Evolutionary conservation across 2,113 vertebrate genomes (phyloP), one percentile per base, ranked within the genome.

Genomic region (Micronisus gabar): DNA sequence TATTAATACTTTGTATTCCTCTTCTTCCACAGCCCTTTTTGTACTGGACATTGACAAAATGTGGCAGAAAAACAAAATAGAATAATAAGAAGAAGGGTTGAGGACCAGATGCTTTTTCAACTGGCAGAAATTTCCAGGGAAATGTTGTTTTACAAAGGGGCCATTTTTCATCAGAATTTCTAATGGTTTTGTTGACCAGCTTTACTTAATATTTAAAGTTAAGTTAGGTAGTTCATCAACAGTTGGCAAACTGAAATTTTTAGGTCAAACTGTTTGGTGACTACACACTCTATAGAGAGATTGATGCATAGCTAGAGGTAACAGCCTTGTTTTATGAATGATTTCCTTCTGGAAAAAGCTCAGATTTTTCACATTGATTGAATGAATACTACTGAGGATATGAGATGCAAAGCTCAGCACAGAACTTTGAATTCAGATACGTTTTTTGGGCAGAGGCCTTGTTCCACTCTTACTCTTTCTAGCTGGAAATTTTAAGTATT

Each of bases 301-400:
- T 63, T 89, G 65, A 95, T 95, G 47, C 22, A 81, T 36, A 78
- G 47, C 80, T 76, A 32, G 73, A 47, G 4, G 59, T 93, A 80
- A 74, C 32, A 80, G 29, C 15, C 45, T 4, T 86, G 23, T 66
- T 94, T 59, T 65, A 81, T 85, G 32, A 93, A 83, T 84, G 0
- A 84, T 89, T 95, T 95, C 56, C 80, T 95, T 74, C 68, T 63
- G 15, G 59, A 87, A 87, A 96, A 67, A 89, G 34, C 47, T 84
- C 34, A 8, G 20, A 38, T 84, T 79, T 94, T 90, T 96, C 86
- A 81, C 36, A 88, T 65, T 86, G 61, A 67, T 86, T 79, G 65
- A 95, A 85, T 75, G 56, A 88, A 75, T 59, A 32, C n/a, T 67
- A 52, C 30, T 29, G 67, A 86, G 67, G 29, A 50, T 85, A 86